These are phyloP conservation scores for Paramormyrops kingsleyae DNA, from an alignment of 2,113 vertebrate species.

Conservation along the genomic window DNA sequence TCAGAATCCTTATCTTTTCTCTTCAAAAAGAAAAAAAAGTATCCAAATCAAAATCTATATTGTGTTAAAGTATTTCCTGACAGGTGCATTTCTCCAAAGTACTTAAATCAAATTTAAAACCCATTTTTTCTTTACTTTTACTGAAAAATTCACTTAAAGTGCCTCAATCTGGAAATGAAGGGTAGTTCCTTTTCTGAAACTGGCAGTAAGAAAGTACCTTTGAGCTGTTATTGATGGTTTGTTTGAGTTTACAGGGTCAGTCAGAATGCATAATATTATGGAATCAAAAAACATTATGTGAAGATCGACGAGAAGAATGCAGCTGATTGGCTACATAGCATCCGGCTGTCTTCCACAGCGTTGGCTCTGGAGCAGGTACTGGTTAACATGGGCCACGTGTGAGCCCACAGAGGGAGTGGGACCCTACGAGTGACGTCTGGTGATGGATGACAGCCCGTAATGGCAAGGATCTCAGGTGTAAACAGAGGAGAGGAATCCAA, in stretches of 20 bases:
- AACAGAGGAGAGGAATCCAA: not conserved
- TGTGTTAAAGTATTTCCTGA: not conserved
- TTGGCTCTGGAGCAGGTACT: not conserved
- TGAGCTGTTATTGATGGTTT: not conserved
- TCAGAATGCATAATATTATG: not conserved
- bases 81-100: not conserved
- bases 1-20: not conserved
- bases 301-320: not conserved
- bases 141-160: not conserved
- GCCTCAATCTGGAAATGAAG: not conserved
- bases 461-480: not conserved
- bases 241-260: not conserved
- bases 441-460: not conserved
- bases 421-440: not conserved
- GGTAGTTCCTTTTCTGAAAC: not conserved
- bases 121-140: not conserved
- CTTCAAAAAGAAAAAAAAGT: not conserved
- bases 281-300: not conserved
- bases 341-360: not conserved
- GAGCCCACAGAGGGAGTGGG: not conserved
- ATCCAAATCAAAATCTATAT: not conserved
- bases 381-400: not conserved
- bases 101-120: not conserved
- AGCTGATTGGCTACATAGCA: not conserved
- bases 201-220: not conserved